These are phyloP conservation scores for Paramormyrops kingsleyae DNA, from an alignment of 2,113 vertebrate species.

Conservation along the genomic window DNA sequence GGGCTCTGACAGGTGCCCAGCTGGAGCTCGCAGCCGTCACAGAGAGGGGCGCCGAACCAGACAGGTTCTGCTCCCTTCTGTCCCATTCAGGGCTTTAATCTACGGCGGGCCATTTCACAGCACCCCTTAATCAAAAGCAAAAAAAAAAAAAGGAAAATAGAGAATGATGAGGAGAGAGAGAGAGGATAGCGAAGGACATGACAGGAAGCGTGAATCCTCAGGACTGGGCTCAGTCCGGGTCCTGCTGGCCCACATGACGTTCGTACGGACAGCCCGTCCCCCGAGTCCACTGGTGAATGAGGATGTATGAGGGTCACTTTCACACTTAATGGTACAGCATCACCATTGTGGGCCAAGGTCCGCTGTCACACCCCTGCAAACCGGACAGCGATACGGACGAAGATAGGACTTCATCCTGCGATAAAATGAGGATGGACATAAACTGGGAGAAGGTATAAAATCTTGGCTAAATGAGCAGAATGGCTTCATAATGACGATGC, in stretches of 20 bases:
- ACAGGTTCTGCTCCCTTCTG: not conserved
- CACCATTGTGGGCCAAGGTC: not conserved
- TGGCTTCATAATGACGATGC: not conserved
- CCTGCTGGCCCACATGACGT: not conserved
- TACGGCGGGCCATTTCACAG: not conserved
- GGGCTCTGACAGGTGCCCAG: not conserved
- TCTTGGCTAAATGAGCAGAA: not conserved
- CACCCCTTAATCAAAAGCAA: not conserved
- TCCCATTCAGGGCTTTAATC: not conserved
- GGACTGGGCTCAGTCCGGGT: not conserved
- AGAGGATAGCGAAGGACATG: not conserved
- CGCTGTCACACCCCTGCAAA: not conserved
- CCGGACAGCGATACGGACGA: not conserved
- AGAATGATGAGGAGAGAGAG: not conserved
- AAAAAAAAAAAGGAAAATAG: not conserved
- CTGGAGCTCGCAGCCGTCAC: not conserved
- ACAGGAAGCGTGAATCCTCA: not conserved
- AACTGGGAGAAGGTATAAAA: not conserved
- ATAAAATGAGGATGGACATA: not conserved
- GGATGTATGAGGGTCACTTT: not conserved
- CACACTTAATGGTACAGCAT: not conserved
- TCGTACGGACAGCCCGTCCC: not conserved
- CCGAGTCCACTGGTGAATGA: not conserved
- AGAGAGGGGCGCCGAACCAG: not conserved
- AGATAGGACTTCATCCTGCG: not conserved